phyloP scores from a whole-genome alignment of 2,888 invertebrate genomes.

The Strigamia maritima region DNA sequence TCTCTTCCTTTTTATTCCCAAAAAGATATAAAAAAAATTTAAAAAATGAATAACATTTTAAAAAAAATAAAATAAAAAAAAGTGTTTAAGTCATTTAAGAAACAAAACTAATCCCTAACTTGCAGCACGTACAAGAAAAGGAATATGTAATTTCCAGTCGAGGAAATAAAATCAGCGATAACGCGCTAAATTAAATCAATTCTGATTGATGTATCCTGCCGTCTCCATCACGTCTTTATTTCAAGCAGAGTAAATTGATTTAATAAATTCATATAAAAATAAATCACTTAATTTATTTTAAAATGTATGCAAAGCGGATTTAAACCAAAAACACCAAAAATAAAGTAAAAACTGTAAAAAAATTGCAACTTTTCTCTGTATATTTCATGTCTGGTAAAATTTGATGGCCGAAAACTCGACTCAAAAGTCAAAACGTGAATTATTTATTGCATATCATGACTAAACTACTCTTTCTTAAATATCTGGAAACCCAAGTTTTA shows the following conservation, averaged over 20 bases:
- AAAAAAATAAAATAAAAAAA: too few relatives aligned
- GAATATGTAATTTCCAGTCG: conserved; percentile 2
- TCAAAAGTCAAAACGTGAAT: too few relatives aligned
- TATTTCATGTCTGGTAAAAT: too few relatives aligned
- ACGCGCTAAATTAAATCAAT: background rate
- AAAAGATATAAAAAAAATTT: background rate
- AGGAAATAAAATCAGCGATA: conserved; percentile 21
- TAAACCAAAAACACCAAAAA: background rate
- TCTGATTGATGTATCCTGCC: conserved; percentile 22
- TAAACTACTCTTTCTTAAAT: too few relatives aligned
- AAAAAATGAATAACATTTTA: too few relatives aligned
- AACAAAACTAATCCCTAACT: background rate
- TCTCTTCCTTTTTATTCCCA: background rate
- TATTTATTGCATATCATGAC: too few relatives aligned
- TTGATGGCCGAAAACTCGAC: too few relatives aligned
- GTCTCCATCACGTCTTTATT: background rate
- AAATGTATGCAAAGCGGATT: background rate
- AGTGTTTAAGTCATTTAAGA: too few relatives aligned
- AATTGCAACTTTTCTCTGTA: too few relatives aligned
- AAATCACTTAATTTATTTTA: background rate
- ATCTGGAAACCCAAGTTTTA: too few relatives aligned
- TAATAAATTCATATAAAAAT: background rate
- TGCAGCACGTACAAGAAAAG: background rate
- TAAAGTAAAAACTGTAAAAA: too few relatives aligned
- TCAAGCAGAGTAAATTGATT: conserved; percentile 2